Conservation (phyloP, 2,113 vertebrate genomes). For the Calidris pygmaea region DNA sequence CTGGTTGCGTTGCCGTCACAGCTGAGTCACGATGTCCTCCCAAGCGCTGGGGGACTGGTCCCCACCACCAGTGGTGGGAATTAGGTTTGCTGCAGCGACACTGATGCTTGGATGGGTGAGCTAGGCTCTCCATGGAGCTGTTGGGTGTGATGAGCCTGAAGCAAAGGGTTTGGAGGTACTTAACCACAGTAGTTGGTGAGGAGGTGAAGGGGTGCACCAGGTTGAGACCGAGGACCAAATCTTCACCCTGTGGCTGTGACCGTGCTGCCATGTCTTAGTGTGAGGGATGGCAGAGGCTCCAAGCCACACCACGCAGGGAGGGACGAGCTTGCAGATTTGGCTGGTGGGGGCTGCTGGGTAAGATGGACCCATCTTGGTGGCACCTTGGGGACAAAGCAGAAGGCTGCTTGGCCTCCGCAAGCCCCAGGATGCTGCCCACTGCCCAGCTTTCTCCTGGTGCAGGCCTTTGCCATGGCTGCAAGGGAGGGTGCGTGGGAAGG, state of each 20-base stretch:
- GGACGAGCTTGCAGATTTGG: accelerated
- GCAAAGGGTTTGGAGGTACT: background rate
- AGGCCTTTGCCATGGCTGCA: background rate
- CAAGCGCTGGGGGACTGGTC: background rate
- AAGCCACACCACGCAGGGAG: accelerated
- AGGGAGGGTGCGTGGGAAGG: background rate
- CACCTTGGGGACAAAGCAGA: background rate
- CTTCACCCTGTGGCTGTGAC: accelerated
- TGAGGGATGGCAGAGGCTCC: background rate
- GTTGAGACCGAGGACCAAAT: background rate
- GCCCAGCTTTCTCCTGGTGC: accelerated
- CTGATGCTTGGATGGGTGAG: background rate
- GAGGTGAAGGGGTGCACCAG: background rate
- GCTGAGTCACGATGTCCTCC: background rate
- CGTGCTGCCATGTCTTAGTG: background rate
- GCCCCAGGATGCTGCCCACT: background rate
- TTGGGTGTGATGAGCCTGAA: background rate
- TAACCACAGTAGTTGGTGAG: background rate
- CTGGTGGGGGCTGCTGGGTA: background rate
- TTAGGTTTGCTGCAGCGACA: background rate
- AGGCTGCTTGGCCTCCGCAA: accelerated
- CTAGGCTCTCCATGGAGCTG: background rate
- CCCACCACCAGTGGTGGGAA: background rate
- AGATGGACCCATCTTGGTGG: background rate
- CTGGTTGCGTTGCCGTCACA: background rate